phyloP scores from a whole-genome alignment of 2,888 invertebrate species.

The Leptopilina syphax region DNA sequence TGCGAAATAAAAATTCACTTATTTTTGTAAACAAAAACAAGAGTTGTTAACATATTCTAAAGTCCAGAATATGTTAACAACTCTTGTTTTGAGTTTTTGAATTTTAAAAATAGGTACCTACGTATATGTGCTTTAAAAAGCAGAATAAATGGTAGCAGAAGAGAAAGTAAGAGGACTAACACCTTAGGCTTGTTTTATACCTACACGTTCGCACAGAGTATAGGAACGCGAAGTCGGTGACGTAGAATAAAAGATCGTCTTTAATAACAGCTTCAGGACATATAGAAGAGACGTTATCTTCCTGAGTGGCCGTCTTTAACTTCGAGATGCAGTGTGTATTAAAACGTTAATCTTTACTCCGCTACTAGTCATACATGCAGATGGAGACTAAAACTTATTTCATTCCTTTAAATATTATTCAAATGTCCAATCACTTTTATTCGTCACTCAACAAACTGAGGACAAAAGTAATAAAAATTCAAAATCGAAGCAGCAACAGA shows the following conservation, averaged over 20 bases:
- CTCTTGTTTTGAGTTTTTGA: too few relatives aligned
- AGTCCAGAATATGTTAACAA: too few relatives aligned
- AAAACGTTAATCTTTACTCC: slow-evolving; percentile 71
- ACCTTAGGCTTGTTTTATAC: slow-evolving; percentile 16
- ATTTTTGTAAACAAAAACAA: too few relatives aligned
- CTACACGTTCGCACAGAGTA: slow-evolving; percentile 20
- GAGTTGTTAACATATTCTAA: too few relatives aligned
- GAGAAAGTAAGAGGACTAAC: background rate
- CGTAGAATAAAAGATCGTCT: slow-evolving; percentile 55
- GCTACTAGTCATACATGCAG: slow-evolving; percentile 66
- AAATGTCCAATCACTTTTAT: too few relatives aligned
- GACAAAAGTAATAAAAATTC: too few relatives aligned
- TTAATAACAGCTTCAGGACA: slow-evolving; percentile 56
- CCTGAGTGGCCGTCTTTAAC: slow-evolving; percentile 43
- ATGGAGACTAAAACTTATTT: too few relatives aligned
- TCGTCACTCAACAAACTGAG: too few relatives aligned
- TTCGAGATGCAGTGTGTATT: slow-evolving; percentile 65
- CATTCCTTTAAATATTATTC: too few relatives aligned
- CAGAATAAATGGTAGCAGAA: background rate
- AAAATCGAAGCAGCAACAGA: too few relatives aligned
- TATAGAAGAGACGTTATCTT: slow-evolving; percentile 45
- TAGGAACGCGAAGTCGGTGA: slow-evolving; percentile 43
- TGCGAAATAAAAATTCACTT: too few relatives aligned
- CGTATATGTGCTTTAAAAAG: background rate
- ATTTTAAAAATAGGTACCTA: too few relatives aligned